Evolutionary conservation across 2,888 invertebrate species (phyloP).

Genomic region (Camponotus fellah): DNA sequence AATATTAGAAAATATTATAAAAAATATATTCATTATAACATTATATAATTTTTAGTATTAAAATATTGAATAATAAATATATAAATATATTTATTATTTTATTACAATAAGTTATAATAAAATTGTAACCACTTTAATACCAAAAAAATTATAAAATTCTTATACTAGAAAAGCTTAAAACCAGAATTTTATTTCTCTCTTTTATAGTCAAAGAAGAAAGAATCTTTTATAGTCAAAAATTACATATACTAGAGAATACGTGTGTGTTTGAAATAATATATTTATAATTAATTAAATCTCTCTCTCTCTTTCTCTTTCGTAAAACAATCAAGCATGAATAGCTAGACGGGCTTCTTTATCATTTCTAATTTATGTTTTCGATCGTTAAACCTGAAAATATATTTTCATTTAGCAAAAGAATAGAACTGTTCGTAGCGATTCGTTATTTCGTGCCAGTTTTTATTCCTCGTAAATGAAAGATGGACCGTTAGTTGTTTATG

Average conservation of each 20-base stretch:
- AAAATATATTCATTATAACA: too few species aligned
- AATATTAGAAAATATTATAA: too few species aligned
- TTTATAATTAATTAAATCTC: background rate
- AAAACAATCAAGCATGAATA: background rate
- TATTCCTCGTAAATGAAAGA: slow-evolving; percentile 39
- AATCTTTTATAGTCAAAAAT: background rate
- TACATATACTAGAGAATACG: background rate
- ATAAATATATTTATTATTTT: too few species aligned
- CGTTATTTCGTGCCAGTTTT: slow-evolving; percentile 16
- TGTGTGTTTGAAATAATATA: background rate
- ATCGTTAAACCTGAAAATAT: background rate
- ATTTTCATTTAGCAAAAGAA: slow-evolving; percentile 15
- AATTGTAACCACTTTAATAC: too few species aligned
- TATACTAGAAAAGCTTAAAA: background rate
- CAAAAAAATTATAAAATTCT: too few species aligned
- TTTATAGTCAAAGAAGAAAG: too few species aligned
- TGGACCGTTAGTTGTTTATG: slow-evolving; percentile 8
- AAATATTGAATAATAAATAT: too few species aligned
- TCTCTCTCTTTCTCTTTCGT: too few species aligned
- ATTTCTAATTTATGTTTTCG: background rate
- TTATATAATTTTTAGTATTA: too few species aligned
- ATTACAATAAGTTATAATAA: too few species aligned
- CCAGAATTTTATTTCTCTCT: background rate
- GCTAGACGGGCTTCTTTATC: too few species aligned
- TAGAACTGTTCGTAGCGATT: background rate